Base-by-base conservation (phyloP, 1,140 invertebrate species). In the Bombus soroeensis region DNA sequence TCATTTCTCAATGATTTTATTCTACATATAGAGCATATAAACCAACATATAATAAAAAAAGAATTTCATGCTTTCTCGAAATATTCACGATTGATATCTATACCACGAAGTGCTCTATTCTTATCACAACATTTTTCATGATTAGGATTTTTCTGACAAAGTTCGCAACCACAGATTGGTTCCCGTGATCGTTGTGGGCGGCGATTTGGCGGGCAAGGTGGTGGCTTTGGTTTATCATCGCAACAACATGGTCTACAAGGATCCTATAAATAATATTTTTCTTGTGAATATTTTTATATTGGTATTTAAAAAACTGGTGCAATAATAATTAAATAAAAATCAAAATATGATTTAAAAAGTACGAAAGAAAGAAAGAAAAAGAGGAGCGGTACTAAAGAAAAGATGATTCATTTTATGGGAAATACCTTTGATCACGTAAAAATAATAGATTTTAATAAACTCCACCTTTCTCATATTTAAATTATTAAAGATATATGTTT, bases 161-260 rank as follows among this genome's bases (percentile, higher is more conserved):
- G 81, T 47, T 92, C 90, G 34, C 92, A 92, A 13, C 47, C 57
- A 12, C 92, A 92, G 0, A 41, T 83, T 28, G 86, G 34, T 68
- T 90, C 76, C 9, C 87, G 89, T 81, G 85, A 62, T 66, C 64
- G 59, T 28, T 82, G 80, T 57, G 13, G 39, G 28, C 85, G 68
- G 41, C 43, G 34, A 80, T 85, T 90, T 1, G 91, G 90, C 18
- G 91, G 90, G 72, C 92, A 92, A 53, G 89, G 89, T 5, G 71
- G 83, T 28, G 57, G 72, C 25, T 82, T 66, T 37, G 78, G 37
- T 41, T 86, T 87, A 1, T 15, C 28, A 5, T 88, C 71, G 47
- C 86, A 90, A 59, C 83, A 87, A 25, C 78, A 79, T 1, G 86
- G 81, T 13, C 85, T 85, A 66, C 76, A 89, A 62, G 91, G 91